phyloP scores from a whole-genome alignment of 2,888 invertebrate species.

The Arrhopalites spinosus region DNA sequence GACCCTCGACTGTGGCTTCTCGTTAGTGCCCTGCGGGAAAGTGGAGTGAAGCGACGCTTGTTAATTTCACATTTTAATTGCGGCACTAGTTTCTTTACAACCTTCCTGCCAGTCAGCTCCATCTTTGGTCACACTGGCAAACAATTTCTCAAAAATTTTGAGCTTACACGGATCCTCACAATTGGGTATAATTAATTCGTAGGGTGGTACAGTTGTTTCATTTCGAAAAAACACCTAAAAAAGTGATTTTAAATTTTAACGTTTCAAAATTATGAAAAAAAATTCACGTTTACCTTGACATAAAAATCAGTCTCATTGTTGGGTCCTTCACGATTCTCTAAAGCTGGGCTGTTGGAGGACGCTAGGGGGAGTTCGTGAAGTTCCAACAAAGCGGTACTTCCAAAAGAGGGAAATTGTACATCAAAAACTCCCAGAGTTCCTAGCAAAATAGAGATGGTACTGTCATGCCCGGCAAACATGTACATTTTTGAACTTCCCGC shows the following conservation, averaged over 20 bases:
- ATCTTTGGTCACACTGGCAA: constrained; percentile 49
- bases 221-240: constrained; percentile 67
- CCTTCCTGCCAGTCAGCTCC: constrained; percentile 58
- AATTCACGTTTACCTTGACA: constrained; percentile 17
- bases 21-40: no score
- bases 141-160: constrained; percentile 63
- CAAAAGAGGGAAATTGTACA: constrained; percentile 69
- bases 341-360: no score
- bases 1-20: no score
- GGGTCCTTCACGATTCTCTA: no score
- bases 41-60: no score
- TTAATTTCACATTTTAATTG: no score
- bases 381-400: constrained; percentile 49
- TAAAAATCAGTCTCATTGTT: background rate
- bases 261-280: no score
- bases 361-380: no score
- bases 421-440: constrained; percentile 70
- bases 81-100: no score
- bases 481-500: constrained; percentile 62
- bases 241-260: no score
- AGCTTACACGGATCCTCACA: constrained; percentile 69
- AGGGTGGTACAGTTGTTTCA: constrained; percentile 62
- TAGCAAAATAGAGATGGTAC: constrained; percentile 71
- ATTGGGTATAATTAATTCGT: constrained; percentile 67
- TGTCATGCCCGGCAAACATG: constrained; percentile 74